Evolutionary conservation across 2,797 vertebrate genomes (phyloP).

Genomic region (Spheniscus humboldti): DNA sequence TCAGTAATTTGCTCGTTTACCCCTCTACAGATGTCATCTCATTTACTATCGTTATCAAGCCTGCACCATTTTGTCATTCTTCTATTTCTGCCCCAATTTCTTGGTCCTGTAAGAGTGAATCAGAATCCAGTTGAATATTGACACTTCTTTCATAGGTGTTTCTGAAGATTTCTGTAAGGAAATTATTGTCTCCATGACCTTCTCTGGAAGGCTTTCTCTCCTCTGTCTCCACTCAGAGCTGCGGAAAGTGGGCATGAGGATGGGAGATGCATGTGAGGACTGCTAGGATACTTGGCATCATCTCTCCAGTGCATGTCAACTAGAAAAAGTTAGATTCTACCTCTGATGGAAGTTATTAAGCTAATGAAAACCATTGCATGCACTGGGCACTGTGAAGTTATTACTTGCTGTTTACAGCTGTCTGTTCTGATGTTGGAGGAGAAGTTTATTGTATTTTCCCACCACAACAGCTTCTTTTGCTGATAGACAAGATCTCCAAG

Average conservation of each 20-base stretch:
- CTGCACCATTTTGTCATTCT: not conserved
- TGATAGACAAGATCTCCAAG: not conserved
- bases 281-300: not conserved
- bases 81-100: not conserved
- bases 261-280: not conserved
- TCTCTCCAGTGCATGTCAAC: not conserved
- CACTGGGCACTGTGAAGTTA: not conserved
- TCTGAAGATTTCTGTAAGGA: not conserved
- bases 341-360: not conserved
- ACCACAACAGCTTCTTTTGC: not conserved
- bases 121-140: not conserved
- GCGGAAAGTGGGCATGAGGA: not conserved
- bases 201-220: not conserved
- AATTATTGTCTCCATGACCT: not conserved
- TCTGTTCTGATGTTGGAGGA: not conserved
- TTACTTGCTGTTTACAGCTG: not conserved
- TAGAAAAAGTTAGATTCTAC: not conserved
- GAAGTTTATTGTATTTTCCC: not conserved
- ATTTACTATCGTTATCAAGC: not conserved
- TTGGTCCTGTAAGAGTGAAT: not conserved
- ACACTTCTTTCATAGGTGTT: not conserved
- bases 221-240: not conserved
- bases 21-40: not conserved
- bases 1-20: not conserved
- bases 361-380: constrained; percentile 16